phyloP scores from a whole-genome alignment of 2,113 vertebrate genomes.

The Columba janthina region DNA sequence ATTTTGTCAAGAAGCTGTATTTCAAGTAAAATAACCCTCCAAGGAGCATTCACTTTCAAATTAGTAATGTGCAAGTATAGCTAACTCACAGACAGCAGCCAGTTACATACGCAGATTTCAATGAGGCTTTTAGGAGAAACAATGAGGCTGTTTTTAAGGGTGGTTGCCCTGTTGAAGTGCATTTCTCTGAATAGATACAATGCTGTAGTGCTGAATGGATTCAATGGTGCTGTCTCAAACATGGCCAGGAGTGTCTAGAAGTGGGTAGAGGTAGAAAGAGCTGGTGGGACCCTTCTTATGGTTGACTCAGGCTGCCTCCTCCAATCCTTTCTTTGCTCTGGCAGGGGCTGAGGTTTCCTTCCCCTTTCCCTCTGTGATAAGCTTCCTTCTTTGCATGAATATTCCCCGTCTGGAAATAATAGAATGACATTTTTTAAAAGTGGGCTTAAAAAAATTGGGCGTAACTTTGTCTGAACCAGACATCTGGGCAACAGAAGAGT shows the following conservation, averaged over 20 bases:
- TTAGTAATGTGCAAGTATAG: neutral
- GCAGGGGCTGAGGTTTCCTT: neutral
- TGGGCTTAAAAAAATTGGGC: neutral
- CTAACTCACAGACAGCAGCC: slow-evolving; percentile 48
- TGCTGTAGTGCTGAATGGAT: slow-evolving; percentile 60
- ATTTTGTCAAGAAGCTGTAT: neutral
- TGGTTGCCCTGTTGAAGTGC: slow-evolving; percentile 54
- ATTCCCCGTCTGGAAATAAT: neutral
- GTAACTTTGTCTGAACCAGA: neutral
- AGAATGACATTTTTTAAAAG: neutral
- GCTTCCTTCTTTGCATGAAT: neutral
- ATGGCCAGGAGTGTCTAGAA: slow-evolving; percentile 63
- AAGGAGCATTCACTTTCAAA: slow-evolving; percentile 59
- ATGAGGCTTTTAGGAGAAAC: slow-evolving; percentile 57
- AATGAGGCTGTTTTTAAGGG: slow-evolving; percentile 61
- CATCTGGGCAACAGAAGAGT: neutral
- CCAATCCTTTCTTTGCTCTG: slow-evolving; percentile 37
- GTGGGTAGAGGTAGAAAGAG: slow-evolving; percentile 59
- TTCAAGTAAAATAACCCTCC: slow-evolving; percentile 29
- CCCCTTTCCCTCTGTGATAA: neutral
- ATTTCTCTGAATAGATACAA: slow-evolving; percentile 57
- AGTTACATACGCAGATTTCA: slow-evolving; percentile 53
- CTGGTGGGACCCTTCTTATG: slow-evolving; percentile 30
- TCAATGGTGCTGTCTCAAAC: slow-evolving; percentile 64
- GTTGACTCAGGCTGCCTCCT: slow-evolving; percentile 45